Evolutionary conservation across 2,797 vertebrate species (phyloP).

Genomic region (Leuciscus waleckii): DNA sequence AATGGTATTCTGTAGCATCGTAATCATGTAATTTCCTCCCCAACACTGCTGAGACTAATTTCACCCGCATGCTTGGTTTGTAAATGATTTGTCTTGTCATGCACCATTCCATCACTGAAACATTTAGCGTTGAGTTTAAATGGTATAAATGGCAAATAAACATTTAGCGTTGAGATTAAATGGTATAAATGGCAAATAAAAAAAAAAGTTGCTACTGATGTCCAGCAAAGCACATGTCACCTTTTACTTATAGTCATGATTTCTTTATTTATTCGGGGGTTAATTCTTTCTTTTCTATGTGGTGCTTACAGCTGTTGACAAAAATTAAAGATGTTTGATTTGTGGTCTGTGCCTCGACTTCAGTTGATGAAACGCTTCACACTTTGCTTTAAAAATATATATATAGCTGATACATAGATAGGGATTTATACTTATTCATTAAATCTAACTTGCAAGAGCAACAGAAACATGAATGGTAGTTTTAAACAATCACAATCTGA

Average conservation of each 20-base stretch:
- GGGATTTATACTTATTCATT: too few species aligned
- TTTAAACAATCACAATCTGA: background rate
- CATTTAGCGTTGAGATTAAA: constrained; percentile 21
- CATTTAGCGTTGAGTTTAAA: constrained; percentile 21
- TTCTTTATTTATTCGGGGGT: constrained; percentile 59
- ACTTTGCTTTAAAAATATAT: too few species aligned
- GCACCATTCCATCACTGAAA: constrained; percentile 36
- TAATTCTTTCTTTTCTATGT: constrained; percentile 52
- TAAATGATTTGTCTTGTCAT: constrained; percentile 47
- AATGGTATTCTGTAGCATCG: background rate
- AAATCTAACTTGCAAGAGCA: background rate
- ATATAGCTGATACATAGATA: too few species aligned
- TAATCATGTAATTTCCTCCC: constrained; percentile 9
- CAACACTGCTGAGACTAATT: constrained; percentile 23
- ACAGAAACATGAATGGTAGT: background rate
- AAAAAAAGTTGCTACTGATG: constrained; percentile 52
- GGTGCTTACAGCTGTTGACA: constrained; percentile 53
- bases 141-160: constrained; percentile 17
- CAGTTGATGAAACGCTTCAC: background rate
- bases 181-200: constrained; percentile 17
- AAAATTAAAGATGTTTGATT: constrained; percentile 54
- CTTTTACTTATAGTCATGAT: constrained; percentile 42
- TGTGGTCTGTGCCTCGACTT: constrained; percentile 40
- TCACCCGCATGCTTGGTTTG: constrained; percentile 42
- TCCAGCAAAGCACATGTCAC: constrained; percentile 46